phyloP scores from a whole-genome alignment of 2,113 vertebrate species.

The Arenaria interpres region DNA sequence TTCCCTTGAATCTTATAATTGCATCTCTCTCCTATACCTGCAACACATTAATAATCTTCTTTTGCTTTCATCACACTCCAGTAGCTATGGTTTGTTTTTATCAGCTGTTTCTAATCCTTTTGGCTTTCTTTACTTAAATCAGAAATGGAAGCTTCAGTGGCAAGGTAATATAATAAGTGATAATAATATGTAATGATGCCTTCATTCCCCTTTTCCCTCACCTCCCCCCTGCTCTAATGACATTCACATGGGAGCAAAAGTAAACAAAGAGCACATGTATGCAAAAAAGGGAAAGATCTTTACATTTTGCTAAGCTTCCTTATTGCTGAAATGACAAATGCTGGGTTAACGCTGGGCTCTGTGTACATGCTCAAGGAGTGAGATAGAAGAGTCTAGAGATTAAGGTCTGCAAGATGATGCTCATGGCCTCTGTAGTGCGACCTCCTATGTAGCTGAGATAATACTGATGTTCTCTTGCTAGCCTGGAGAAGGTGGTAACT shows the following conservation, averaged over 20 bases:
- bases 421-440: background rate
- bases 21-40: background rate
- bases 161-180: background rate
- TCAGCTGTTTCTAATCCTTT: background rate
- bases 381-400: background rate
- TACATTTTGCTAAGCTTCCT: background rate
- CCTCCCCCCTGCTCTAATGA: background rate
- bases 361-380: background rate
- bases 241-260: background rate
- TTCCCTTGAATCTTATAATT: conserved; percentile 48
- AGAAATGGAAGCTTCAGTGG: background rate
- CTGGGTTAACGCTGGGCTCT: background rate
- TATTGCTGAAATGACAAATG: background rate
- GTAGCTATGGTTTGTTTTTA: background rate
- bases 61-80: conserved; percentile 24
- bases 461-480: background rate
- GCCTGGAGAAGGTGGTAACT: background rate
- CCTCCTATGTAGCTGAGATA: background rate
- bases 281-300: background rate
- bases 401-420: background rate
- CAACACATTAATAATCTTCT: conserved; percentile 7
- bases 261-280: background rate
- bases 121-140: background rate
- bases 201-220: background rate
- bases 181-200: background rate